A percentile compares a stretch with the other conserved stretches of the same genome.
These are phyloP conservation scores for Aspidapion aeneum DNA, from an alignment of 2,888 invertebrate genomes.

Conservation along the genomic window DNA sequence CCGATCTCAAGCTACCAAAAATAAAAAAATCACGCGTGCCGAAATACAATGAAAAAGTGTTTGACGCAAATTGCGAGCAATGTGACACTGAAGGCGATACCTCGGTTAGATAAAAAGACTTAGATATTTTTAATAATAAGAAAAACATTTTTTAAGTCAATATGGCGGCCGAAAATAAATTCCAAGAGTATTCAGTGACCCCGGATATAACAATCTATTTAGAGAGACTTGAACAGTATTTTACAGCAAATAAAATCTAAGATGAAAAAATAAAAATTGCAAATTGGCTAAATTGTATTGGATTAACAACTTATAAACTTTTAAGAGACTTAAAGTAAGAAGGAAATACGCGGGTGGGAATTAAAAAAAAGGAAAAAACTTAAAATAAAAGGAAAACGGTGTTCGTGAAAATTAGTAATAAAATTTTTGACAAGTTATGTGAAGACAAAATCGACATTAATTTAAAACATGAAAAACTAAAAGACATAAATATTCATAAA, in stretches of 20 bases:
- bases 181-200: neutral
- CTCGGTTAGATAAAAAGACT: too few species aligned
- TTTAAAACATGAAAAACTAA: neutral
- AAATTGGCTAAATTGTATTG: too few species aligned
- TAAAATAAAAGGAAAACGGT: neutral
- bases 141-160: too few species aligned
- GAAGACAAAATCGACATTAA: neutral
- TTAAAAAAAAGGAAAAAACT: neutral
- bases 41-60: too few species aligned
- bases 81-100: too few species aligned
- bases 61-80: too few species aligned
- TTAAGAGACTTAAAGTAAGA: neutral
- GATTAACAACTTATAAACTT: neutral
- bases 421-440: neutral
- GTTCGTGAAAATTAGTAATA: neutral
- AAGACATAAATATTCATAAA: neutral
- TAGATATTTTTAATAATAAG: too few species aligned
- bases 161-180: neutral
- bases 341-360: neutral
- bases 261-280: neutral
- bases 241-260: neutral
- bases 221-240: neutral
- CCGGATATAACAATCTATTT: neutral
- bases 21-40: too few species aligned
- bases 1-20: too few species aligned